Evolutionary conservation across 2,797 vertebrate species (phyloP), one percentile per base, ranked within the genome.

Genomic region (Anas bernieri): DNA sequence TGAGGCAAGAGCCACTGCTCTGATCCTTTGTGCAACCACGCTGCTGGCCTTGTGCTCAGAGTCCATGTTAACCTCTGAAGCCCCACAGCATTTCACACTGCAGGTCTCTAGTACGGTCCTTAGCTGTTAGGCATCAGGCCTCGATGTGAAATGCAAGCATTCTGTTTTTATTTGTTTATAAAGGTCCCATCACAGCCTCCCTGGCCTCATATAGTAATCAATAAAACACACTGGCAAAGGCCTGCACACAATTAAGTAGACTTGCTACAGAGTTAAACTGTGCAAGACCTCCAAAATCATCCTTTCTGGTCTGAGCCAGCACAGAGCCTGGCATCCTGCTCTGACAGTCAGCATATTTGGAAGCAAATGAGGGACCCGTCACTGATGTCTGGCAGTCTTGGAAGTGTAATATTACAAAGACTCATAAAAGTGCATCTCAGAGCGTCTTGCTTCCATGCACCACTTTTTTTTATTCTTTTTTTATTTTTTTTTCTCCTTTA

Each of bases 261-360:
- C 41, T 88, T 54, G 70, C 64, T 64, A 54, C 48, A 68, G 33
- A 72, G 35, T 74, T 89, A 83, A 92, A 61, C 63, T 67, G 45
- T 55, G 81, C 46, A 63, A 91, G 75, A 81, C 13, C 37, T 83
- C 62, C 64, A 61, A 84, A 95, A 84, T 54, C 12, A 48, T 78
- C 41, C 89, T 86, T 91, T 94, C 37, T 43, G 78, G 48, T 25
- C 41, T 41, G 52, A 94, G 86, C 61, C 58, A 91, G 25, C 15
- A 64, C 28, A 50, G 67, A 85, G 33, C 45, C 46, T 85, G 75
- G 68, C 80, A 77, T 52, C 1, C 0, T 0, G 3, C 43, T 85
- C 85, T 70, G 74, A 90, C 52, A 91, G 64, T 61, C 91, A 90
- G 76, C 30, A 12, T 64, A 67, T 83, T 31, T 88, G 92, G 86